Percentiles rank a stretch among this genome's conserved stretches.
Conservation (phyloP, 2,113 vertebrate genomes). For the Stercorarius parasiticus region DNA sequence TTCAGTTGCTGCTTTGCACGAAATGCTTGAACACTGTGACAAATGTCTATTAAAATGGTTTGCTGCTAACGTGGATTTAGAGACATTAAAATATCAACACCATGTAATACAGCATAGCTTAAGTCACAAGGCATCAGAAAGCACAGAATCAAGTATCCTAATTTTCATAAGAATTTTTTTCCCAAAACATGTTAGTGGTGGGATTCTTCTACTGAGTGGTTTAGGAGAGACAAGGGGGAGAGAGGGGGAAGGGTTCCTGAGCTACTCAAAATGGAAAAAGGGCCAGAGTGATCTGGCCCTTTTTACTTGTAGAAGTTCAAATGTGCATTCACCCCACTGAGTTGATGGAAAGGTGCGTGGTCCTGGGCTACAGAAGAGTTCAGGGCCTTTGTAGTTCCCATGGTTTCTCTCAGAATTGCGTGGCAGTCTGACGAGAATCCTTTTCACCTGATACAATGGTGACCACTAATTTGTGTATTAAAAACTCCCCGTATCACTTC, state of each 20-base stretch:
- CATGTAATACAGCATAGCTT: background rate
- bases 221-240: background rate
- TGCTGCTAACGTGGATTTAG: slow-evolving; percentile 7
- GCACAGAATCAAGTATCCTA: background rate
- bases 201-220: background rate
- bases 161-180: background rate
- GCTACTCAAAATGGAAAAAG: background rate
- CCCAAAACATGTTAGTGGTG: background rate
- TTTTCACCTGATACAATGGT: background rate
- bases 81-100: background rate
- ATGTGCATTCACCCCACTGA: background rate
- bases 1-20: background rate
- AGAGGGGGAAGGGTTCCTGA: background rate
- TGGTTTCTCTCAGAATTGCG: background rate
- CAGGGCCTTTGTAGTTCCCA: background rate
- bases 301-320: background rate
- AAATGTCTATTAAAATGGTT: slow-evolving; percentile 9
- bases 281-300: background rate
- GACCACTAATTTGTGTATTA: background rate
- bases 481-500: background rate
- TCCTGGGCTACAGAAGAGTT: background rate
- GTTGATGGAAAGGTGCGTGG: background rate
- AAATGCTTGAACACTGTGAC: background rate
- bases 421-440: background rate
- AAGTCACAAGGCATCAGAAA: background rate